Conservation (phyloP, 2,797 vertebrate genomes). For the Lerista edwardsae region DNA sequence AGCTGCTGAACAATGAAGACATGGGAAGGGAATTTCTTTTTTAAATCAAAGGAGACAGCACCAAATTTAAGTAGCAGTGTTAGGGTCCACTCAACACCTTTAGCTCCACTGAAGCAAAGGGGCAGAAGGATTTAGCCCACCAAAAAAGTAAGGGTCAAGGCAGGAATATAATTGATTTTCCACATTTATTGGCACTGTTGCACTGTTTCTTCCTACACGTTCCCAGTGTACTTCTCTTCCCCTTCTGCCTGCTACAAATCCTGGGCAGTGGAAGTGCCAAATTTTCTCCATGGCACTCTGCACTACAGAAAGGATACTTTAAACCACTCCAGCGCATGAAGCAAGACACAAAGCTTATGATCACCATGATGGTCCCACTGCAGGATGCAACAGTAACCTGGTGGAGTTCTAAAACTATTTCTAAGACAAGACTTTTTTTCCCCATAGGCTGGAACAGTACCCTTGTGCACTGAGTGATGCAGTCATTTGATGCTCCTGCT, state of each 20-base stretch:
- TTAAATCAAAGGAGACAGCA: neutral
- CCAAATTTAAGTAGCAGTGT: neutral
- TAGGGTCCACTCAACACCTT: neutral
- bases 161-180: neutral
- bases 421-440: neutral
- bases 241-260: neutral
- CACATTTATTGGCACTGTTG: neutral
- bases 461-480: fast-evolving
- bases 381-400: neutral
- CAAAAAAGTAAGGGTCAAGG: neutral
- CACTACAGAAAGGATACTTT: neutral
- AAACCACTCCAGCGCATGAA: too few relatives aligned
- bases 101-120: neutral
- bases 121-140: neutral
- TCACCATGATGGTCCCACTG: neutral
- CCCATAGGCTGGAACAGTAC: neutral
- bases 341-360: neutral
- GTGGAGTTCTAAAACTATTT: neutral
- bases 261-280: neutral
- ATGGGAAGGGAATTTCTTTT: slow-evolving; percentile 51
- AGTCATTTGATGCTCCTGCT: neutral
- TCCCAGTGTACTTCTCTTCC: neutral
- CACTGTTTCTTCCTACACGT: neutral
- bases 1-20: slow-evolving; percentile 68
- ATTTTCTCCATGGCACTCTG: neutral